A percentile compares a stretch with the other conserved stretches of the same genome.
phyloP scores from a whole-genome alignment of 2,113 vertebrate species.

The Grallaria varia region DNA sequence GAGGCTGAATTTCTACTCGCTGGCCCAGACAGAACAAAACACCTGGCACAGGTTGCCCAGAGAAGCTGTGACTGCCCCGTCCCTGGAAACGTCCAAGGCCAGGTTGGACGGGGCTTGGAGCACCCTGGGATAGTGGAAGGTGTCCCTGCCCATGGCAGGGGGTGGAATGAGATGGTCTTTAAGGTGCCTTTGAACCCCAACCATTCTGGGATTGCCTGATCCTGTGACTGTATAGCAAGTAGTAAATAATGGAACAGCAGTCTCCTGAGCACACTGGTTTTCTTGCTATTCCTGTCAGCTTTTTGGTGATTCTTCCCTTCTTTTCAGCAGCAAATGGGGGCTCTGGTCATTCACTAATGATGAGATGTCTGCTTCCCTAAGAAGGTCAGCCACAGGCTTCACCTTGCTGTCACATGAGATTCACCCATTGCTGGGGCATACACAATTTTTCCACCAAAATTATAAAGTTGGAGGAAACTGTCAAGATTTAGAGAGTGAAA shows the following conservation, averaged over 20 bases:
- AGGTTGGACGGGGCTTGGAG: background rate
- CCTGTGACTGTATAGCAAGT: background rate
- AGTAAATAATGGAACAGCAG: background rate
- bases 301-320: background rate
- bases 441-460: background rate
- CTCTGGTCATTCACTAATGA: background rate
- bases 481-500: background rate
- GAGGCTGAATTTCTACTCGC: background rate
- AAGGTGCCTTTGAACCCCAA: background rate
- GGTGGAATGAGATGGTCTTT: background rate
- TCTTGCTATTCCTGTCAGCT: background rate
- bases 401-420: background rate
- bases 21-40: background rate
- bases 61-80: background rate
- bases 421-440: background rate
- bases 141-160: background rate
- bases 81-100: background rate
- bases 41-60: background rate
- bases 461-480: background rate
- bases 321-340: background rate
- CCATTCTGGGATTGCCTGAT: background rate
- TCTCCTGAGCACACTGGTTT: background rate
- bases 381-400: background rate
- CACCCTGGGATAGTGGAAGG: rapidly evolving
- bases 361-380: background rate